Evolutionary conservation across 2,113 vertebrate genomes (phyloP), one percentile per base, ranked within the genome.

Genomic region (Neodon shergylaensis): DNA sequence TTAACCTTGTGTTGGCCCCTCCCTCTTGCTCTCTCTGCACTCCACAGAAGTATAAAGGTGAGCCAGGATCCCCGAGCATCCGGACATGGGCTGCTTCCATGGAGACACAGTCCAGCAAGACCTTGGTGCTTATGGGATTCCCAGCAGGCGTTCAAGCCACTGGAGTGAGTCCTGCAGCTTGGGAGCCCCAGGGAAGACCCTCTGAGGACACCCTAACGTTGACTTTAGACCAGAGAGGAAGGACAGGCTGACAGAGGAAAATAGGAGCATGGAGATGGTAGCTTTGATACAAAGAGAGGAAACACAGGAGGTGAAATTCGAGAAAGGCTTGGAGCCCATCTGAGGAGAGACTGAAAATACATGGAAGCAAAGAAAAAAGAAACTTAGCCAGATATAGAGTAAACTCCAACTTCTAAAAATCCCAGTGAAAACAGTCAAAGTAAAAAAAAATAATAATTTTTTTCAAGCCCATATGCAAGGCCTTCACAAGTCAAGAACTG

Each of bases 51-150:
- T 24, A 13, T 31, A 9, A 49, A 0, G 68, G 36, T 0, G 5
- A 0, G 44, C 92, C 78, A 44, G 49, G 58, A 26, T 58, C 65
- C 7, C 44, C 10, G 42, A 49, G 7, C 24, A 3, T 14, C 16
- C 10, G 10, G 11, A 1, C n/a, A 12, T 52, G n/a, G 11, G 4
- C n/a, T 28, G 72, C 14, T n/a, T 31, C 1, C 39, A 0, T 0
- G 16, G 63, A 28, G 49, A 39, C 0, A 2, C 21, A 0, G 42
- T 14, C 90, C 17, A 74, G 26, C 82, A 28, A 74, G 49, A 31
- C 24, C 16, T 8, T 24, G 10, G 9, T 2, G 24, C 26, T 1
- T 11, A 19, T 5, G 31, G 33, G 5, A 24, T 4, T 1, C 8
- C 72, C 1, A 52, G 33, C 3, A 58, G 39, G 44, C 31, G 28